Percentiles rank a stretch among this genome's conserved stretches.
Conservation (phyloP, 1,140 invertebrate genomes). For the Drosophila subobscura region DNA sequence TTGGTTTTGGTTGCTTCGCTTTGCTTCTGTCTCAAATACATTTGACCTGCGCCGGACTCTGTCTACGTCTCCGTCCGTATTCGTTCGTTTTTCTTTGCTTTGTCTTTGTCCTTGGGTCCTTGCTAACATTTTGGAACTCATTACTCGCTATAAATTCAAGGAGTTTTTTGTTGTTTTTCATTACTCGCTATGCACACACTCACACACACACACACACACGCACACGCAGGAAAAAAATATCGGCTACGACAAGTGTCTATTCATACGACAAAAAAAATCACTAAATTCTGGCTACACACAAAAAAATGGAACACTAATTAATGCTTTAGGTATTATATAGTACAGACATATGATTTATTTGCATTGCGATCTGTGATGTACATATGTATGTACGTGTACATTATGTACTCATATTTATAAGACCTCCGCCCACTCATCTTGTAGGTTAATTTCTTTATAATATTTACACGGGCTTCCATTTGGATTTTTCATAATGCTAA, state of each 20-base stretch:
- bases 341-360: conserved; percentile 45
- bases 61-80: background rate
- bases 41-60: conserved; percentile 26
- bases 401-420: conserved; percentile 6
- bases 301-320: conserved; percentile 60
- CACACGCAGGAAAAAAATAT: conserved; percentile 46
- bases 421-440: conserved; percentile 15
- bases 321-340: conserved; percentile 36
- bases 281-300: conserved; percentile 47
- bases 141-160: conserved; percentile 78
- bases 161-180: conserved; percentile 45
- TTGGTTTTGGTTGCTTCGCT: conserved; percentile 26
- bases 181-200: conserved; percentile 62
- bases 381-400: conserved; percentile 45
- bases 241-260: conserved; percentile 52
- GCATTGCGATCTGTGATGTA: conserved; percentile 24
- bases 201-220: conserved; percentile 40
- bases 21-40: conserved; percentile 44
- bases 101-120: conserved; percentile 4
- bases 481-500: conserved; percentile 7
- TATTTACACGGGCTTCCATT: conserved; percentile 49
- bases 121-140: conserved; percentile 71
- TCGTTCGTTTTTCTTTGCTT: conserved; percentile 8
- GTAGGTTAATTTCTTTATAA: conserved; percentile 1
- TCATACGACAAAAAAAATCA: conserved; percentile 47